Percentiles rank a stretch among this genome's conserved stretches.
Conservation (phyloP, 2,113 vertebrate genomes). For the Buteo buteo region DNA sequence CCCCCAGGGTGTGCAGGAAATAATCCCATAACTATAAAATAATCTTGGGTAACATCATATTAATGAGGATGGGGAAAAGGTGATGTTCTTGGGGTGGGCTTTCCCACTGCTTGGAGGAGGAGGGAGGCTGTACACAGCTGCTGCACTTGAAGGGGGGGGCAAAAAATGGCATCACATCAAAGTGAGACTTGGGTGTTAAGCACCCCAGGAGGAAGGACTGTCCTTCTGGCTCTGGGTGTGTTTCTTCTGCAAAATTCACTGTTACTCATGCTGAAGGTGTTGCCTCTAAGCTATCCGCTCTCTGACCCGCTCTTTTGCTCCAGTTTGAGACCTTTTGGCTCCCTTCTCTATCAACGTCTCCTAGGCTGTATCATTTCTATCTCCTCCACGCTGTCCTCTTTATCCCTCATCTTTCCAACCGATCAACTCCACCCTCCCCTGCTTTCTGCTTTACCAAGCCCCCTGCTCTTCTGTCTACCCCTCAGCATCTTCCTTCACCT, state of each 20-base stretch:
- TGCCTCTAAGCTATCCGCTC: background rate
- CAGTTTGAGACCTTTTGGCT: background rate
- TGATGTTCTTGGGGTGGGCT: background rate
- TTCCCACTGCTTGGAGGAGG: background rate
- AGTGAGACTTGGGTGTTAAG: background rate
- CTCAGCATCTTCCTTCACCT: background rate
- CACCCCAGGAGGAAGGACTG: background rate
- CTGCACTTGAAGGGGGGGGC: background rate
- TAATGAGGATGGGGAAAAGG: background rate
- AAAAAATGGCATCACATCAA: background rate
- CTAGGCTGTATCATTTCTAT: background rate
- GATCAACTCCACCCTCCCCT: background rate
- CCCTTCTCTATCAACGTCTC: background rate
- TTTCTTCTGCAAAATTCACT: background rate
- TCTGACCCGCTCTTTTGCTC: background rate
- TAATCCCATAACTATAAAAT: background rate
- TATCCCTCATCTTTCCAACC: background rate
- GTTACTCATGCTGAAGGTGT: background rate
- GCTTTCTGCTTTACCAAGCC: background rate
- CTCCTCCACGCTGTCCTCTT: background rate
- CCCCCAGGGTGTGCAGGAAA: background rate
- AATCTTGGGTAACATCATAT: background rate
- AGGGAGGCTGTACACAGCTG: background rate
- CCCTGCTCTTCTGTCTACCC: background rate
- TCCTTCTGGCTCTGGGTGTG: background rate